Conservation (phyloP, 2,797 vertebrate species). For the Pseudochaenichthys georgianus region DNA sequence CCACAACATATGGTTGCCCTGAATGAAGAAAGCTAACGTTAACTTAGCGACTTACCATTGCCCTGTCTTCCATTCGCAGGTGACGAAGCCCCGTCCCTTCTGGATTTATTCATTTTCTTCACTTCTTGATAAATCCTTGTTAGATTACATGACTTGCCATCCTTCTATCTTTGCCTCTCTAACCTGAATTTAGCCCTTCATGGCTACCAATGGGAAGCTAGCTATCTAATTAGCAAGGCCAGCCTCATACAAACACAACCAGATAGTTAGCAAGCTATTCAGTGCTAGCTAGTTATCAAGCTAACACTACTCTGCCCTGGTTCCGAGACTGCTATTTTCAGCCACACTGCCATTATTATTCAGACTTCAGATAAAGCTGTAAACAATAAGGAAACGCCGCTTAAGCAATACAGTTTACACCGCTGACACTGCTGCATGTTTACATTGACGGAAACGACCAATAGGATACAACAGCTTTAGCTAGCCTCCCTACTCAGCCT, state of each 20-base stretch:
- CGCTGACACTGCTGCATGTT: slow-evolving; percentile 60
- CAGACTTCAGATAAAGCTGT: neutral
- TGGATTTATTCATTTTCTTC: slow-evolving; percentile 71
- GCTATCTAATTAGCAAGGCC: slow-evolving; percentile 57
- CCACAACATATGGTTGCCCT: neutral
- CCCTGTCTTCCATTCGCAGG: slow-evolving; percentile 80
- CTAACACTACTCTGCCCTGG: slow-evolving; percentile 14
- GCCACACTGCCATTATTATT: slow-evolving; percentile 21
- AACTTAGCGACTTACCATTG: slow-evolving; percentile 32
- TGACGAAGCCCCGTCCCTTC: slow-evolving; percentile 67
- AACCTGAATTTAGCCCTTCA: slow-evolving; percentile 29
- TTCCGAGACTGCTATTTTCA: neutral
- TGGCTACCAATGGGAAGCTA: slow-evolving; percentile 32
- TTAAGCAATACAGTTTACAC: neutral
- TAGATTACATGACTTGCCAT: slow-evolving; percentile 48
- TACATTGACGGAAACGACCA: slow-evolving; percentile 51
- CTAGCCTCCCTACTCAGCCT: slow-evolving; percentile 32
- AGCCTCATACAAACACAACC: slow-evolving; percentile 49
- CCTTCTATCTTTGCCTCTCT: slow-evolving; percentile 22
- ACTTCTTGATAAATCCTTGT: slow-evolving; percentile 28
- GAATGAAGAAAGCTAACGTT: neutral
- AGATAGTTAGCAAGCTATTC: slow-evolving; percentile 27
- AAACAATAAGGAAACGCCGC: neutral
- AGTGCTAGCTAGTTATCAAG: slow-evolving; percentile 50
- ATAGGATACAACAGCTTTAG: slow-evolving; percentile 25